Conservation (phyloP, 2,888 invertebrate genomes). For the Ophion slaviceki region DNA sequence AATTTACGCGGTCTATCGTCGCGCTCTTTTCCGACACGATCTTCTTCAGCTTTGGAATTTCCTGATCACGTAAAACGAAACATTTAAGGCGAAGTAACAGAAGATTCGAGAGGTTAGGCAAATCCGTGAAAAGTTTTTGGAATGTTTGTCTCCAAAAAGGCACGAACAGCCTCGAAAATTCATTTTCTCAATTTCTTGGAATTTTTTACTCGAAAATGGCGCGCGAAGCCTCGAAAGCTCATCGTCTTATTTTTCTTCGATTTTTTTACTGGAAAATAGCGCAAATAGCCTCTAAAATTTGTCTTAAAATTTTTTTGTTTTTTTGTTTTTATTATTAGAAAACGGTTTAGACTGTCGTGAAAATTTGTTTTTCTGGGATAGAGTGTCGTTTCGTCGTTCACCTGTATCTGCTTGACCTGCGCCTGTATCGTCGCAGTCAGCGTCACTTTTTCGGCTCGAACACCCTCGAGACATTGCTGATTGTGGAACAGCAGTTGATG, state of each 20-base stretch:
- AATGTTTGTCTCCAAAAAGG: not conserved
- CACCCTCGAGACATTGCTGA: constrained; percentile 84
- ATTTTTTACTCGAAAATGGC: not conserved
- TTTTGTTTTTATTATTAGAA: not conserved
- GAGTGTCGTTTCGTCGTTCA: constrained; percentile 46
- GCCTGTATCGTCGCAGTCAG: constrained; percentile 74
- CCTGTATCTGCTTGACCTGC: constrained; percentile 41
- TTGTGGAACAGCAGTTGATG: constrained; percentile 84
- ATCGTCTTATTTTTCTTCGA: too few relatives aligned
- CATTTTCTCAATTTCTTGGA: not conserved
- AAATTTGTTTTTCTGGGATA: not conserved
- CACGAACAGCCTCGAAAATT: not conserved
- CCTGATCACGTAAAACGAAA: constrained; percentile 64
- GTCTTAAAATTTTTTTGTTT: not conserved
- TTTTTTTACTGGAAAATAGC: not conserved
- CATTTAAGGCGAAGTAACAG: not conserved
- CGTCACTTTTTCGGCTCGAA: constrained; percentile 79
- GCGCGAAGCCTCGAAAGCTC: not conserved
- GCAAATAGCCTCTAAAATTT: not conserved
- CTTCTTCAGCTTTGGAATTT: constrained; percentile 77
- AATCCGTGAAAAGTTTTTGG: not conserved
- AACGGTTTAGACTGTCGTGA: not conserved
- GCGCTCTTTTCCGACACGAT: constrained; percentile 76
- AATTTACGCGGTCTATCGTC: constrained; percentile 69
- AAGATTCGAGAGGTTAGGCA: too few relatives aligned